These are phyloP conservation scores for Rhynchomys soricoides DNA, from an alignment of 2,113 vertebrate genomes.

Conservation along the genomic window DNA sequence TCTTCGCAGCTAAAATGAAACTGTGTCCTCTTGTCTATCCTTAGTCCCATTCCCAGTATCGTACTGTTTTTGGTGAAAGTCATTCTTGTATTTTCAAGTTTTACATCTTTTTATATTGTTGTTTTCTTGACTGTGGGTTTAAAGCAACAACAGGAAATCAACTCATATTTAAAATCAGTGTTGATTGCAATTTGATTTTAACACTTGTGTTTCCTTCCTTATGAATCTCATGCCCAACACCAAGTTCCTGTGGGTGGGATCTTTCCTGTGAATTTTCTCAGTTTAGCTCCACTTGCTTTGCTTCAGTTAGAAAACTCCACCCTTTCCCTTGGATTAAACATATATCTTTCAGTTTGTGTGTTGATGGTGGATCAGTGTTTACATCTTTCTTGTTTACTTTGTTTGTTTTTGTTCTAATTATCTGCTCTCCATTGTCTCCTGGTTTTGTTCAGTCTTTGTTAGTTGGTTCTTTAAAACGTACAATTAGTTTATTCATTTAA, in stretches of 20 bases:
- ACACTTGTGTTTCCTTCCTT: background rate
- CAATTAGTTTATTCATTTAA: background rate
- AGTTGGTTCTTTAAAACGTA: background rate
- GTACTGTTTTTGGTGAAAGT: background rate
- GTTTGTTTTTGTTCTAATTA: background rate
- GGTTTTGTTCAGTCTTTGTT: background rate
- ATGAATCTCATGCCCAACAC: background rate
- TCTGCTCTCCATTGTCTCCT: background rate
- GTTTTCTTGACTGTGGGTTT: background rate
- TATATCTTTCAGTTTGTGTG: background rate
- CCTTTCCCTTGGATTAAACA: constrained; percentile 12
- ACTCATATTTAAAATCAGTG: background rate
- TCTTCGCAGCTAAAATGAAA: background rate
- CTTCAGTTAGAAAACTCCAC: background rate
- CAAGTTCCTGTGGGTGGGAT: background rate
- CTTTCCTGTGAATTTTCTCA: background rate
- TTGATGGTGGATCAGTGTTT: background rate
- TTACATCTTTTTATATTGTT: background rate
- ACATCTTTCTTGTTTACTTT: background rate
- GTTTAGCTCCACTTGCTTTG: background rate
- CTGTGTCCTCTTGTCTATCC: background rate
- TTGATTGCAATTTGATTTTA: background rate
- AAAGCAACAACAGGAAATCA: constrained; percentile 17
- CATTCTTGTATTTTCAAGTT: background rate
- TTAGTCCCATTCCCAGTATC: background rate